These are phyloP conservation scores for Caenorhabditis sp. DNA, from an alignment of 2,888 invertebrate species.

Conservation along the genomic window DNA sequence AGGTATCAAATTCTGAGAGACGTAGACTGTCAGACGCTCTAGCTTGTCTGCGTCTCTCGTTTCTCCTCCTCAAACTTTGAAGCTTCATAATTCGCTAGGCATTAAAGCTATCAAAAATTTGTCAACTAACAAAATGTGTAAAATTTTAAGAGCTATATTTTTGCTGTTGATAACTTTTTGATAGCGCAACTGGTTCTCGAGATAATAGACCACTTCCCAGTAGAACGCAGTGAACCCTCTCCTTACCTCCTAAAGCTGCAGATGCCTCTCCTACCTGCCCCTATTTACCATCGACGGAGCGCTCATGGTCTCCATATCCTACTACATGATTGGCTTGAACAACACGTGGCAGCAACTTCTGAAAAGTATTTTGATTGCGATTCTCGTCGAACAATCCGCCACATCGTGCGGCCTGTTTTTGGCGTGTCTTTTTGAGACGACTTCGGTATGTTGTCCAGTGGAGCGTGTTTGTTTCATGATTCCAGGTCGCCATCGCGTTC, in stretches of 20 bases:
- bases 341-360: conserved; percentile 60
- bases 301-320: conserved; percentile 90
- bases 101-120: too few species aligned
- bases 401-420: conserved; percentile 48
- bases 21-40: too few species aligned
- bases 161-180: too few species aligned
- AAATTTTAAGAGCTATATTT: too few species aligned
- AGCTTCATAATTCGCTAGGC: too few species aligned
- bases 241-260: conserved; percentile 25
- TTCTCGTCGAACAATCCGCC: conserved; percentile 45
- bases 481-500: conserved; percentile 45
- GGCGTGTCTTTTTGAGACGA: conserved; percentile 45
- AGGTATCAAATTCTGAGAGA: neutral
- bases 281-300: conserved; percentile 87
- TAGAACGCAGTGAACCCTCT: too few species aligned
- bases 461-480: neutral
- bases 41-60: too few species aligned
- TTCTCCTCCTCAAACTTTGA: too few species aligned
- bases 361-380: conserved; percentile 32
- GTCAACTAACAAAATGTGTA: too few species aligned
- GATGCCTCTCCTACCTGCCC: conserved; percentile 78
- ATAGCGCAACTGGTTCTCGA: too few species aligned
- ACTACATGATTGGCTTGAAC: conserved; percentile 90
- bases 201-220: neutral
- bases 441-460: neutral